Evolutionary conservation across 2,888 invertebrate genomes (phyloP).

Genomic region (Ganaspis brasiliensis): DNA sequence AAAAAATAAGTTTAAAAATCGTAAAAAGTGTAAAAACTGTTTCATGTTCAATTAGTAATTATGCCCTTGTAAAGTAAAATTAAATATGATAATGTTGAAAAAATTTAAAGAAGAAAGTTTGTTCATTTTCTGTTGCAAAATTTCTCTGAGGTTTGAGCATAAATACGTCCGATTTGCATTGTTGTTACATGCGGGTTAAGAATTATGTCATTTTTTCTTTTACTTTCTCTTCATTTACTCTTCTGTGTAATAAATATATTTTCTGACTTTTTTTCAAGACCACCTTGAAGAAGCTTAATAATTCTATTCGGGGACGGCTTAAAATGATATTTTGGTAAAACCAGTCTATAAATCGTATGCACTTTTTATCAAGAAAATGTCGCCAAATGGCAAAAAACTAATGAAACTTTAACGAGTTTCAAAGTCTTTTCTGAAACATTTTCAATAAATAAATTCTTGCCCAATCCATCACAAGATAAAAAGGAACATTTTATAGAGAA

Average conservation of each 20-base stretch:
- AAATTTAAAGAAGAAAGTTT: neutral
- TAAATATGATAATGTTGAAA: neutral
- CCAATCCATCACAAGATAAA: too few species aligned
- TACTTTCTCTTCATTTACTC: conserved; percentile 22
- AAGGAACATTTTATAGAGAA: too few species aligned
- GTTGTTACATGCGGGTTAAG: neutral
- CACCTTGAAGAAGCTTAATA: neutral
- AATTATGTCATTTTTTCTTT: conserved; percentile 4
- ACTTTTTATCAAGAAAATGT: neutral
- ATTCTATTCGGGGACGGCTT: neutral
- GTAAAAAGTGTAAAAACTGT: too few species aligned
- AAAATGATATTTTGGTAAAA: neutral
- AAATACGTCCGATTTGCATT: neutral
- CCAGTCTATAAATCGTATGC: conserved; percentile 8
- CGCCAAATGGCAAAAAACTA: neutral
- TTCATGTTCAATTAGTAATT: neutral
- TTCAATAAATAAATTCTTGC: too few species aligned
- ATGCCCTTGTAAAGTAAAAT: neutral
- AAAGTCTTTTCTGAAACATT: neutral
- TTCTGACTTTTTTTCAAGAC: conserved; percentile 12
- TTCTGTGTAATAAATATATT: conserved; percentile 4
- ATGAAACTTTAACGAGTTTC: neutral
- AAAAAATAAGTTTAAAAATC: too few species aligned
- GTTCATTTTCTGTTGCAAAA: conserved; percentile 6
- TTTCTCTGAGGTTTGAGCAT: neutral